Percentiles rank a stretch among this genome's conserved stretches.
These are phyloP conservation scores for Heliopora coerulea DNA, from an alignment of 92 coral and sea anemone genomes.

Conservation along the genomic window DNA sequence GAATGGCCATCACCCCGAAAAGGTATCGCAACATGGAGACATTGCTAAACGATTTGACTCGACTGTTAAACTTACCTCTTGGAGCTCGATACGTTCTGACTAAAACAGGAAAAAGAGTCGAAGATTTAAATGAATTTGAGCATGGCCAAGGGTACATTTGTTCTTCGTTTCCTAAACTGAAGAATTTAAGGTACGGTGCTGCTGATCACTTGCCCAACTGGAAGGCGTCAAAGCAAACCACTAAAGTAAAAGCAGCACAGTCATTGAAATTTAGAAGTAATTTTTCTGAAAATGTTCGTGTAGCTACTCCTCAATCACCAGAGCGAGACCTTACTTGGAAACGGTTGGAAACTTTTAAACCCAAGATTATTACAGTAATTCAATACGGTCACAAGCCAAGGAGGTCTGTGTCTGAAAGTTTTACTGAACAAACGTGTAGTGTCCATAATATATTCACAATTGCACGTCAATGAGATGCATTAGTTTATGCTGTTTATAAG, in stretches of 20 bases:
- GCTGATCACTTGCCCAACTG: conserved; percentile 64
- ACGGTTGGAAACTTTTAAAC: conserved; percentile 48
- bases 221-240: conserved; percentile 55
- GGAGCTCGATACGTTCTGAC: conserved; percentile 92
- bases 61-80: conserved; percentile 69
- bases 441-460: too few species aligned
- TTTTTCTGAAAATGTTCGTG: too few species aligned
- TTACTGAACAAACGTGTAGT: conserved; percentile 71
- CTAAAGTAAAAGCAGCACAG: conserved; percentile 4
- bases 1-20: conserved; percentile 83
- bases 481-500: too few species aligned
- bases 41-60: conserved; percentile 75
- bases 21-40: conserved; percentile 81
- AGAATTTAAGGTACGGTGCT: conserved; percentile 76
- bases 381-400: conserved; percentile 91
- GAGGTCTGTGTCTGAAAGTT: conserved; percentile 58
- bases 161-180: conserved; percentile 77
- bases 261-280: background rate
- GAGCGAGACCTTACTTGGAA: conserved; percentile 2
- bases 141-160: conserved; percentile 97
- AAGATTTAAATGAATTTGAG: conserved; percentile 72
- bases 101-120: conserved; percentile 74
- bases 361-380: conserved; percentile 76
- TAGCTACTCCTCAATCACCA: too few species aligned
- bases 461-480: too few species aligned